Conservation (phyloP, 2,797 vertebrate species). For the Tapera naevia region DNA sequence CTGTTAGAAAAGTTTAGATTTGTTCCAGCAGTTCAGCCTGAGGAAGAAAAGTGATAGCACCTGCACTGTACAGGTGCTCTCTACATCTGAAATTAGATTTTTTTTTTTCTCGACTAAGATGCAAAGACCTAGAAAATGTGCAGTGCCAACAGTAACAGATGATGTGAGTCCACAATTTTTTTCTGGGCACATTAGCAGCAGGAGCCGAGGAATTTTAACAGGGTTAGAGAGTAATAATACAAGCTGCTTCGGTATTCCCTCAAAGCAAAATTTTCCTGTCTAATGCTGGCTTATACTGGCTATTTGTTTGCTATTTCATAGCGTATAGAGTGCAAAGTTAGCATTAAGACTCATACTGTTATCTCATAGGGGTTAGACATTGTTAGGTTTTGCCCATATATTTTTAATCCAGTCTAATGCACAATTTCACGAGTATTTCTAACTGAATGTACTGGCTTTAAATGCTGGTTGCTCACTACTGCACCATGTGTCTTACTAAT, state of each 20-base stretch:
- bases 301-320: neutral
- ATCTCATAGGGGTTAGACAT: neutral
- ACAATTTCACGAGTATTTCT: neutral
- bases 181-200: neutral
- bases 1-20: neutral
- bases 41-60: neutral
- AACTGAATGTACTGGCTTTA: neutral
- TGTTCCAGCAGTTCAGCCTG: neutral
- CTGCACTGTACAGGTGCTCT: neutral
- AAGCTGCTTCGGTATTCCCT: neutral
- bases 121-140: neutral
- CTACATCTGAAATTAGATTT: neutral
- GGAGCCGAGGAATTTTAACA: conserved; percentile 7
- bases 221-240: neutral
- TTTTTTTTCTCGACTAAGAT: neutral
- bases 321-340: neutral
- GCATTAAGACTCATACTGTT: neutral
- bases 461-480: neutral
- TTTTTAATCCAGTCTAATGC: neutral
- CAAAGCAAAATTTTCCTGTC: neutral
- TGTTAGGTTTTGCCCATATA: neutral
- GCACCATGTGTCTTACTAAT: neutral
- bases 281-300: neutral
- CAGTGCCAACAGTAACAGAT: conserved; percentile 5
- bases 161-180: neutral